Evolutionary conservation across 2,113 vertebrate species (phyloP), one percentile per base, ranked within the genome.

Genomic region (Peromyscus maniculatus): DNA sequence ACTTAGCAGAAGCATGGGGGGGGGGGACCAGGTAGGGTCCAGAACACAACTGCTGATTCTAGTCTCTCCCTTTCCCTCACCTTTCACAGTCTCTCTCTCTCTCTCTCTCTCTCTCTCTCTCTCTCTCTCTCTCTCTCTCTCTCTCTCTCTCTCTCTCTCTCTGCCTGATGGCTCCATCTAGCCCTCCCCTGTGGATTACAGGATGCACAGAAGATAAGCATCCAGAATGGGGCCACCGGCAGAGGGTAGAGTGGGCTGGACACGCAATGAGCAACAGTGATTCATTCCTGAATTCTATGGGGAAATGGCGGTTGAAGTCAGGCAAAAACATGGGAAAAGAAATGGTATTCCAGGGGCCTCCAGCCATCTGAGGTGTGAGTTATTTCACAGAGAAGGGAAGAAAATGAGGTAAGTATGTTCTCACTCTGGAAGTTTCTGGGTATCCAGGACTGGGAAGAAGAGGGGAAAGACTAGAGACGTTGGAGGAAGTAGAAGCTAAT

Each of bases 271-370:
- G 71, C 71, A 69, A 64, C 43, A 36, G 49, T 62, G 26, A 89
- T 66, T 94, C 43, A 43, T 82, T 88, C 46, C 69, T 13, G 49
- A 39, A 15, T 66, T 78, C 72, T 87, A 2, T 3, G 4, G 55
- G 71, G 64, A 87, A 86, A 96, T 13, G 36, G 64, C 6, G 4
- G 46, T 17, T 93, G 69, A 93, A 95, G 52, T 71, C 52, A 80
- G 31, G 39, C 71, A 94, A 46, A 84, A 94, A 46, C 10, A n/a
- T 88, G 7, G 36, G 86, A 89, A 86, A 62, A 90, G 77, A 91
- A 89, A 67, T 57, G 15, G 1, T 22, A 19, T 12, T 39, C 36
- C 28, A 66, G 71, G 86, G 93, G 55, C 57, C 77, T 69, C 55
- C n/a, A 16, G 1, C 7, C 83, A 46, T 15, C 11, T 28, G 26